Conservation (phyloP, 2,888 invertebrate genomes). For the Coleophora flavipennella region DNA sequence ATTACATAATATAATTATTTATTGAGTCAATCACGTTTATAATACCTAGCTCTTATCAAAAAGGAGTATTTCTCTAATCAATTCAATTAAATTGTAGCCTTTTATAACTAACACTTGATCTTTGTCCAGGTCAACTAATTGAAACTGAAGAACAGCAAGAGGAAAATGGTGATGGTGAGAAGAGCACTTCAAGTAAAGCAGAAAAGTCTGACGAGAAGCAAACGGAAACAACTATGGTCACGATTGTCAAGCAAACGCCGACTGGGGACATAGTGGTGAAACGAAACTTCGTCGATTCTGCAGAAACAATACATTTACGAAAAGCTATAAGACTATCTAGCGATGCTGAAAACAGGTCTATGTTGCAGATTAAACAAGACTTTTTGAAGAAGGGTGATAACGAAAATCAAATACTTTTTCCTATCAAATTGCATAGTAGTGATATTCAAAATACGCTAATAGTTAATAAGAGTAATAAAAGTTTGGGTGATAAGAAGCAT, state of each 20-base stretch:
- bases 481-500: constrained; percentile 64
- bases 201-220: constrained; percentile 42
- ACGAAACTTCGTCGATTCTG: constrained; percentile 47
- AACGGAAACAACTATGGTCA: constrained; percentile 47
- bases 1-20: no score
- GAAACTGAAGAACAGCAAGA: constrained; percentile 74
- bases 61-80: not conserved
- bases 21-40: no score
- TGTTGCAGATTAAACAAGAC: constrained; percentile 58
- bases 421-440: constrained; percentile 50
- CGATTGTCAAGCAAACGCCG: constrained; percentile 58
- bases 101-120: constrained; percentile 7
- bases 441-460: constrained; percentile 67
- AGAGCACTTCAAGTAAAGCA: constrained; percentile 39
- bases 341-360: constrained; percentile 58
- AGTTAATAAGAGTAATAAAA: constrained; percentile 65
- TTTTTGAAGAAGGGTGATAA: constrained; percentile 57
- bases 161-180: constrained; percentile 67
- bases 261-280: constrained; percentile 59
- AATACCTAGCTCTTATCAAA: no score
- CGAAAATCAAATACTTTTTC: constrained; percentile 62
- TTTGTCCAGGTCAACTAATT: constrained; percentile 69
- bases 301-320: constrained; percentile 53
- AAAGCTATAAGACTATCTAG: constrained; percentile 60
- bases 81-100: not conserved